Evolutionary conservation across 2,113 vertebrate genomes (phyloP).

Genomic region (Menura novaehollandiae): DNA sequence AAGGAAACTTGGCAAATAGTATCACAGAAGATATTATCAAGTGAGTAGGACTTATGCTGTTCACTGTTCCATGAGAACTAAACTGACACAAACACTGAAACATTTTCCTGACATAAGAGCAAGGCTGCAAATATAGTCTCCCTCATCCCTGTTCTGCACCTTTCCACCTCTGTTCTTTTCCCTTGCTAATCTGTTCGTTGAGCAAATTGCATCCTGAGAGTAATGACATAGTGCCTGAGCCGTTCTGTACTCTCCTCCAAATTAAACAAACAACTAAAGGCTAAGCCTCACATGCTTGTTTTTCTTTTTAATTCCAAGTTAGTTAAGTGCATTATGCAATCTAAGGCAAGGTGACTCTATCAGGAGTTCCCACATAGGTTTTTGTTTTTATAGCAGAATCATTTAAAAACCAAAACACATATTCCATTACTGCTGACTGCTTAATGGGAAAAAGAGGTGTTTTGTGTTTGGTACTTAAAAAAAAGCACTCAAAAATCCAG

Average conservation of each 20-base stretch:
- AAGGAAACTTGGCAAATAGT: not conserved
- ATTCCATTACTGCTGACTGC: not conserved
- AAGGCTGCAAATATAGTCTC: not conserved
- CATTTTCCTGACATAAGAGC: not conserved
- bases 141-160: not conserved
- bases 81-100: not conserved
- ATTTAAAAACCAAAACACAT: constrained; percentile 5
- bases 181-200: not conserved
- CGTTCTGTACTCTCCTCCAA: not conserved
- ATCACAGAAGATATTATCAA: not conserved
- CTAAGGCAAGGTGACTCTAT: not conserved
- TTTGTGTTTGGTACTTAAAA: not conserved
- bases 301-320: constrained; percentile 20
- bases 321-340: not conserved
- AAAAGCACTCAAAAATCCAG: not conserved
- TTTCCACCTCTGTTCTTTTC: not conserved
- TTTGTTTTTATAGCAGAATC: not conserved
- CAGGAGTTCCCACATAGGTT: not conserved
- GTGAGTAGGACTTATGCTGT: not conserved
- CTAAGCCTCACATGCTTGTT: not conserved
- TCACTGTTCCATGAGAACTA: constrained; percentile 4
- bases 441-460: not conserved
- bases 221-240: not conserved
- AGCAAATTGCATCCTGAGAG: not conserved
- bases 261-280: not conserved